Conservation (phyloP, 2,113 vertebrate genomes). For the Eretmochelys imbricata region DNA sequence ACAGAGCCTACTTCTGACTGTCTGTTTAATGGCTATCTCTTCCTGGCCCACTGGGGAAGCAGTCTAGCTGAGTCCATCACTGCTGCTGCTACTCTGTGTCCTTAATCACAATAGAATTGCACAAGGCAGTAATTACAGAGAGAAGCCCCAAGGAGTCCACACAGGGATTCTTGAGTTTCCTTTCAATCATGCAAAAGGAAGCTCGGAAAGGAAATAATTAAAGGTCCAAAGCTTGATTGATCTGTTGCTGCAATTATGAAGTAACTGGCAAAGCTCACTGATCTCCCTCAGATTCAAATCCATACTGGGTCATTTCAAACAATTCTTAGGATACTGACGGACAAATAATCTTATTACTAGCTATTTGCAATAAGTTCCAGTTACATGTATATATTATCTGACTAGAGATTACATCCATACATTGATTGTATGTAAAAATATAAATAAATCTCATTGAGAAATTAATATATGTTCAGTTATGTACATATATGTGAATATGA, state of each 20-base stretch:
- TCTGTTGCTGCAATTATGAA: constrained; percentile 5
- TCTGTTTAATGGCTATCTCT: neutral
- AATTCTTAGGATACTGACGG: constrained; percentile 7
- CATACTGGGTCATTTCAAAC: neutral
- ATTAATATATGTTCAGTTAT: constrained; percentile 10
- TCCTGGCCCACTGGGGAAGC: neutral
- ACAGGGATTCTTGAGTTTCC: constrained; percentile 31
- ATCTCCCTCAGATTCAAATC: constrained; percentile 36
- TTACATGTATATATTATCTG: neutral
- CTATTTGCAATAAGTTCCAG: neutral
- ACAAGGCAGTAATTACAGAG: constrained; percentile 11
- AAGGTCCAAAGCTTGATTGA: constrained; percentile 41
- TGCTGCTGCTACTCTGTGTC: neutral
- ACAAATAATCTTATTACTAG: constrained; percentile 41
- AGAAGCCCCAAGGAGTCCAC: neutral
- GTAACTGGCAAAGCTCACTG: constrained; percentile 22
- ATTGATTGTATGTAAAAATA: constrained; percentile 17
- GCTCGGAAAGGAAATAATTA: constrained; percentile 52
- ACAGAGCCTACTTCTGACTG: neutral
- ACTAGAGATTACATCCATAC: neutral
- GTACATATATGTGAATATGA: neutral
- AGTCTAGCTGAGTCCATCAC: neutral
- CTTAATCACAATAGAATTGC: neutral
- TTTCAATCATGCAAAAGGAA: constrained; percentile 29
- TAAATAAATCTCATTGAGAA: neutral